phyloP scores from a whole-genome alignment of 2,888 invertebrate genomes.

The Stenoptilia bipunctidactyla region DNA sequence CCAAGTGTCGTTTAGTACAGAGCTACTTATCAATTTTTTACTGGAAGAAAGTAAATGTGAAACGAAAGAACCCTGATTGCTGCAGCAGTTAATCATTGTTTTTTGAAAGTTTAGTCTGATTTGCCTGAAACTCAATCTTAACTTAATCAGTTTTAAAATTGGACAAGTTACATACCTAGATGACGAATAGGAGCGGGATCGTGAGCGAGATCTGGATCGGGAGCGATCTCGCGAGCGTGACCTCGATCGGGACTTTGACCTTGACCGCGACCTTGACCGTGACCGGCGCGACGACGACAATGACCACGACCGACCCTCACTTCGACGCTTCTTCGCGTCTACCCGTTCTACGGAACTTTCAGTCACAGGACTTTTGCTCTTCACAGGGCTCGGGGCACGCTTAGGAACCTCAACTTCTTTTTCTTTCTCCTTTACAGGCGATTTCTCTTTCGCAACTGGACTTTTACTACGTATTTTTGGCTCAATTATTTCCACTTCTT shows the following conservation, averaged over 20 bases:
- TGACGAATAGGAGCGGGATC: conserved; percentile 63
- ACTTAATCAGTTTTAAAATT: no score
- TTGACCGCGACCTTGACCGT: conserved; percentile 17
- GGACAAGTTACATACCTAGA: conserved; percentile 39
- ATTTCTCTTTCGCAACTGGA: conserved; percentile 3
- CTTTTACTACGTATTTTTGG: background rate
- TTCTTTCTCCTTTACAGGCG: conserved; percentile 14
- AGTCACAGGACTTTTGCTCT: conserved; percentile 24
- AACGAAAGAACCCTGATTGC: no score
- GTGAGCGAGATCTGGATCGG: conserved; percentile 35
- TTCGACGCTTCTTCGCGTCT: conserved; percentile 24
- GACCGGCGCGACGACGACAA: conserved; percentile 45
- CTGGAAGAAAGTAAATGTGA: no score
- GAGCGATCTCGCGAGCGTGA: conserved; percentile 24
- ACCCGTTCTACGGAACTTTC: conserved; percentile 23
- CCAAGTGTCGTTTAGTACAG: no score
- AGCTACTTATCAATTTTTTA: no score
- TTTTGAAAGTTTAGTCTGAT: no score
- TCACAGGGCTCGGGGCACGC: conserved; percentile 18
- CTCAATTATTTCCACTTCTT: conserved; percentile 9
- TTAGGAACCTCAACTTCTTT: conserved; percentile 17
- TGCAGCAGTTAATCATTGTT: no score
- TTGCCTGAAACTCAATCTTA: no score
- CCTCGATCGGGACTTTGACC: conserved; percentile 15
- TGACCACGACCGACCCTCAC: conserved; percentile 24